Percentiles rank a stretch among this genome's conserved stretches.
Conservation (phyloP, 2,888 invertebrate genomes). For the Leucozona laternaria region DNA sequence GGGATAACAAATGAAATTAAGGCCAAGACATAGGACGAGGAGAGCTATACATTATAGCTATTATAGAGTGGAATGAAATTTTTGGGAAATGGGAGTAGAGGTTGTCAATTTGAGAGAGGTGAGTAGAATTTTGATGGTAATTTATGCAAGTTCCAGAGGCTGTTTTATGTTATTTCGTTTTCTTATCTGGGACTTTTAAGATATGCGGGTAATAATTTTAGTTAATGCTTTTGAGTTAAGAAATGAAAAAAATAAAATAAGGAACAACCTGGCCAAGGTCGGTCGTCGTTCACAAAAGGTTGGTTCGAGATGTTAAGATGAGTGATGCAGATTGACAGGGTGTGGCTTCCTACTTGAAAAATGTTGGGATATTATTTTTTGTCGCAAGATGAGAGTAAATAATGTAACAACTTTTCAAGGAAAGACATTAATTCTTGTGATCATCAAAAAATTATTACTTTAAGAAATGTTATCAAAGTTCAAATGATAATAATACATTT, state of each 20-base stretch:
- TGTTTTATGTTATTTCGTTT: slow-evolving; percentile 29
- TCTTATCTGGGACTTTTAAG: slow-evolving; percentile 39
- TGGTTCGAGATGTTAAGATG: not conserved
- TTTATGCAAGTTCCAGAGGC: slow-evolving; percentile 45
- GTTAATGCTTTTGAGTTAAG: slow-evolving; percentile 31
- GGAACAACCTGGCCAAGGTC: slow-evolving; percentile 8
- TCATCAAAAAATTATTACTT: not conserved
- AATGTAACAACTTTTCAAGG: not conserved
- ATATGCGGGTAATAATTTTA: slow-evolving; percentile 38
- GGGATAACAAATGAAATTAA: slow-evolving; percentile 53
- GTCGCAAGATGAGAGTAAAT: not conserved
- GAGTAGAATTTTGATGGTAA: slow-evolving; percentile 42
- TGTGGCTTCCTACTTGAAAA: not conserved
- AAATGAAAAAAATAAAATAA: not conserved
- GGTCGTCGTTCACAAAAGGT: not conserved
- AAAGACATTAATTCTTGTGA: not conserved
- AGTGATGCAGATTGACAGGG: slow-evolving; percentile 14
- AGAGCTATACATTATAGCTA: slow-evolving; percentile 17
- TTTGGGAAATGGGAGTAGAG: not conserved
- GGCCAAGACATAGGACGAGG: slow-evolving; percentile 15
- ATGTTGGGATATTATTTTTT: not conserved
- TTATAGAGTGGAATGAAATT: not conserved
- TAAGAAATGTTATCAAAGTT: too few relatives aligned
- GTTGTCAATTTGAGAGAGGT: slow-evolving; percentile 38
- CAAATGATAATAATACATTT: too few relatives aligned